A percentile compares a stretch with the other conserved stretches of the same genome.
These are phyloP conservation scores for Hypselothyrea guttata DNA, from an alignment of 2,888 invertebrate species.

Conservation along the genomic window DNA sequence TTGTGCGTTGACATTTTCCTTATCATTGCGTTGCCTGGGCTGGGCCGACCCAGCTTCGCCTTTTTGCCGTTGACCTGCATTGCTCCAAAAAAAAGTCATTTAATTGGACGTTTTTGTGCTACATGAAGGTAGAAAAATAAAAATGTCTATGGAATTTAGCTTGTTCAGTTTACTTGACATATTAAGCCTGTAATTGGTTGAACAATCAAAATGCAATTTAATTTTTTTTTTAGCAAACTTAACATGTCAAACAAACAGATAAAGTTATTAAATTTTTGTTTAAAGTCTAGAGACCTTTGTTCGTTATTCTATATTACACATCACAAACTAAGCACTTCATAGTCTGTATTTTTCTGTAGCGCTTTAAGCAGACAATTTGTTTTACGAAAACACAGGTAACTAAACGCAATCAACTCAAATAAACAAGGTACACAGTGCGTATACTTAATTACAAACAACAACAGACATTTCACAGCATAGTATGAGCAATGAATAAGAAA, in stretches of 20 bases:
- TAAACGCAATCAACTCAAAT: conserved; percentile 28
- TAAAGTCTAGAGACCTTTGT: neutral
- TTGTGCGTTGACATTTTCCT: conserved; percentile 30
- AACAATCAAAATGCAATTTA: conserved; percentile 15
- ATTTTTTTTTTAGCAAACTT: conserved; percentile 3
- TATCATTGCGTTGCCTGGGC: conserved; percentile 9
- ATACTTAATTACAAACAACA: conserved; percentile 16
- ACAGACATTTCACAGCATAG: conserved; percentile 6
- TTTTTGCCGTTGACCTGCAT: conserved; percentile 15
- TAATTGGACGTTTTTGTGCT: conserved; percentile 32
- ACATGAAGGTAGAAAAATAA: neutral
- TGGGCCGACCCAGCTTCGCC: neutral
- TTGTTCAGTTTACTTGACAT: conserved; percentile 1
- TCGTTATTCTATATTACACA: no score
- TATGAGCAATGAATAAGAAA: neutral
- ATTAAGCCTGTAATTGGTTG: conserved; percentile 13
- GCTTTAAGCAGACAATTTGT: conserved; percentile 16
- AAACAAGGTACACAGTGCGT: conserved; percentile 15
- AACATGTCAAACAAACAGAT: neutral
- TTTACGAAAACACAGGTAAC: conserved; percentile 20
- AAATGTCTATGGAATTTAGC: neutral
- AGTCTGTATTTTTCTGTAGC: no score
- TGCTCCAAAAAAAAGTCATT: conserved; percentile 3
- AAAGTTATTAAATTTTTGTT: neutral
- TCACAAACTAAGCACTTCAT: no score